Evolutionary conservation across 2,888 invertebrate genomes (phyloP).

Genomic region (Sarcophaga caerulescens): DNA sequence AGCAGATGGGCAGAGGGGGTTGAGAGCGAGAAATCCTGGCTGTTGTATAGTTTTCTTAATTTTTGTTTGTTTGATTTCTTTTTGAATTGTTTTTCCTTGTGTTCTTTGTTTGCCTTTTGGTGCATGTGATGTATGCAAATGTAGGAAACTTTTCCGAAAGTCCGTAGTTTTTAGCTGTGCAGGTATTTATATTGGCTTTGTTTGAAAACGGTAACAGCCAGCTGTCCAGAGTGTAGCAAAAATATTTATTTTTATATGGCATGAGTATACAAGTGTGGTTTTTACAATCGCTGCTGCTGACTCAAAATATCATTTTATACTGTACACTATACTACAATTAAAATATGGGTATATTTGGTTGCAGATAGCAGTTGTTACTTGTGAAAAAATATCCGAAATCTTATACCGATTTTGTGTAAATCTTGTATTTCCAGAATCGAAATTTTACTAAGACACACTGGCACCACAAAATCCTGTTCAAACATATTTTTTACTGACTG

Average conservation of each 20-base stretch:
- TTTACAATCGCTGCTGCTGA: conserved; percentile 48
- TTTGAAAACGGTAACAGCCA: conserved; percentile 43
- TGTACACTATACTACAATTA: too few relatives aligned
- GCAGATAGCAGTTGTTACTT: too few relatives aligned
- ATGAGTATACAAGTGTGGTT: neutral
- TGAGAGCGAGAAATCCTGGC: too few relatives aligned
- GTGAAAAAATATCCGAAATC: too few relatives aligned
- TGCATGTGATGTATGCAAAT: conserved; percentile 54
- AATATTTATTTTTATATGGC: neutral
- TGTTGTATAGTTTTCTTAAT: neutral
- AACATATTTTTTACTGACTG: too few relatives aligned
- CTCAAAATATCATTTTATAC: neutral
- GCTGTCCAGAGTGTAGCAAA: conserved; percentile 1
- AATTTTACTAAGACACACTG: too few relatives aligned
- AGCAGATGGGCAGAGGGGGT: too few relatives aligned
- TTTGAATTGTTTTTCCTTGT: conserved; percentile 4
- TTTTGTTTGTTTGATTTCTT: conserved; percentile 22
- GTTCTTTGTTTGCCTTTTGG: neutral
- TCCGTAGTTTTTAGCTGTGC: conserved; percentile 52
- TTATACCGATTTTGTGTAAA: too few relatives aligned
- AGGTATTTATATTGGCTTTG: conserved; percentile 66
- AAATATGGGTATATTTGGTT: too few relatives aligned
- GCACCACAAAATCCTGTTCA: too few relatives aligned
- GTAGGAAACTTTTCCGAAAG: conserved; percentile 55
- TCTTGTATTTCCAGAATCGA: too few relatives aligned